A percentile compares a stretch with the other conserved stretches of the same genome.
phyloP scores from a whole-genome alignment of 2,797 vertebrate species.

The Apogon talboti region DNA sequence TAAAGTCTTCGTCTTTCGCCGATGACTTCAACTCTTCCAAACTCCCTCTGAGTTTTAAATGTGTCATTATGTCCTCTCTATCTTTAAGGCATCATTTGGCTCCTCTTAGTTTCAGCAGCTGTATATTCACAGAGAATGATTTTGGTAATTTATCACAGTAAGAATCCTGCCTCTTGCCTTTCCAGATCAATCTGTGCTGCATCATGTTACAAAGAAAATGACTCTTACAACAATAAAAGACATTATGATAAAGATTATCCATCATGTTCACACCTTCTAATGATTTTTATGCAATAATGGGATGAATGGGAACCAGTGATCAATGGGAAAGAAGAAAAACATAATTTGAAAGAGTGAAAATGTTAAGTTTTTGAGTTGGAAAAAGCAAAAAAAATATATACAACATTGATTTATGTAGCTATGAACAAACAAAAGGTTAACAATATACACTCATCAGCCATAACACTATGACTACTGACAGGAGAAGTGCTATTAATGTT shows the following conservation, averaged over 20 bases:
- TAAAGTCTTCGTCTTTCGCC: neutral
- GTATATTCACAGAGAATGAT: constrained; percentile 11
- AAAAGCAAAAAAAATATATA: constrained; percentile 7
- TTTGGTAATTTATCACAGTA: constrained; percentile 16
- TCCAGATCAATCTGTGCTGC: constrained; percentile 22
- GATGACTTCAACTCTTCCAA: neutral
- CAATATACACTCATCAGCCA: too few relatives aligned
- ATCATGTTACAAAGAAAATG: constrained; percentile 9
- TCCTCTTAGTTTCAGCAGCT: constrained; percentile 20
- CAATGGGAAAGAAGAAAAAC: neutral
- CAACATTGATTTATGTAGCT: neutral
- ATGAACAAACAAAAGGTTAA: neutral
- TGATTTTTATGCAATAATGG: constrained; percentile 6
- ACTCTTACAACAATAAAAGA: constrained; percentile 14
- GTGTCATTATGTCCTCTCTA: constrained; percentile 1
- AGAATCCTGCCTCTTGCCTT: constrained; percentile 9
- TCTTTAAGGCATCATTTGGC: constrained; percentile 14
- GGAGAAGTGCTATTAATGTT: too few relatives aligned
- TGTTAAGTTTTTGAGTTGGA: too few relatives aligned
- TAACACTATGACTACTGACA: too few relatives aligned
- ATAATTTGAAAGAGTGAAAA: constrained; percentile 9
- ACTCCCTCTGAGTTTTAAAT: neutral
- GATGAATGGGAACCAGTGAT: neutral
- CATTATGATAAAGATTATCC: constrained; percentile 5
- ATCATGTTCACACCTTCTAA: neutral